Evolutionary conservation across 2,888 invertebrate genomes (phyloP).

Genomic region (Spisula solida): DNA sequence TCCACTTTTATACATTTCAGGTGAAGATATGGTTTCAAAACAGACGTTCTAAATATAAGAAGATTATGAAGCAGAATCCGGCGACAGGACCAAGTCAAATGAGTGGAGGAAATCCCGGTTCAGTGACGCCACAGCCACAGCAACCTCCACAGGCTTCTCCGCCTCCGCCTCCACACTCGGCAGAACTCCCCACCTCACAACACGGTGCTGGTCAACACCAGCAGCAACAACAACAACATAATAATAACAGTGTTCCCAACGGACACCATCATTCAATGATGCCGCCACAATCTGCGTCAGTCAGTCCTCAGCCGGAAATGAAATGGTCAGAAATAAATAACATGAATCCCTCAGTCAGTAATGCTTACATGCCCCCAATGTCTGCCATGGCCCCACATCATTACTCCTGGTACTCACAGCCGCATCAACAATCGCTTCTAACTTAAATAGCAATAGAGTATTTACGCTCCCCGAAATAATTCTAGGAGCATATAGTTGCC

Average conservation of each 20-base stretch:
- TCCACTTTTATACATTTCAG: slow-evolving; percentile 66
- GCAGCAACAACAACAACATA: slow-evolving; percentile 71
- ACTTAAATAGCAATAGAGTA: slow-evolving; percentile 65
- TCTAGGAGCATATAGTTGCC: too few species aligned
- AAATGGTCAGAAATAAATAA: slow-evolving; percentile 77
- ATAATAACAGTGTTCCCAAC: slow-evolving; percentile 65
- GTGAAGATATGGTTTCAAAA: slow-evolving; percentile 83
- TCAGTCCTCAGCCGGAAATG: slow-evolving; percentile 78
- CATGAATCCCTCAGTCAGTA: slow-evolving; percentile 70
- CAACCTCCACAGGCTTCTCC: slow-evolving; percentile 70
- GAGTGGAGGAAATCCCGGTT: slow-evolving; percentile 66
- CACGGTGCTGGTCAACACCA: slow-evolving; percentile 72
- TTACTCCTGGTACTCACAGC: slow-evolving; percentile 80
- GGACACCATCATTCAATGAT: slow-evolving; percentile 72
- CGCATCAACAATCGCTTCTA: slow-evolving; percentile 79
- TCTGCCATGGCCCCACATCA: slow-evolving; percentile 77
- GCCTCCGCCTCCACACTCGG: slow-evolving; percentile 71
- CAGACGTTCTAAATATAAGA: slow-evolving; percentile 81
- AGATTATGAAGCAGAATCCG: slow-evolving; percentile 80
- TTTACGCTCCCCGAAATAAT: background rate
- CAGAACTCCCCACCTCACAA: slow-evolving; percentile 74
- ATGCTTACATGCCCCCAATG: slow-evolving; percentile 77
- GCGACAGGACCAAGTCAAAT: slow-evolving; percentile 65
- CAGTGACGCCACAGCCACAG: slow-evolving; percentile 76
- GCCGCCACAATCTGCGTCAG: slow-evolving; percentile 77